Evolutionary conservation across 1,140 invertebrate genomes (phyloP).

Genomic region (Diuraphis noxia): DNA sequence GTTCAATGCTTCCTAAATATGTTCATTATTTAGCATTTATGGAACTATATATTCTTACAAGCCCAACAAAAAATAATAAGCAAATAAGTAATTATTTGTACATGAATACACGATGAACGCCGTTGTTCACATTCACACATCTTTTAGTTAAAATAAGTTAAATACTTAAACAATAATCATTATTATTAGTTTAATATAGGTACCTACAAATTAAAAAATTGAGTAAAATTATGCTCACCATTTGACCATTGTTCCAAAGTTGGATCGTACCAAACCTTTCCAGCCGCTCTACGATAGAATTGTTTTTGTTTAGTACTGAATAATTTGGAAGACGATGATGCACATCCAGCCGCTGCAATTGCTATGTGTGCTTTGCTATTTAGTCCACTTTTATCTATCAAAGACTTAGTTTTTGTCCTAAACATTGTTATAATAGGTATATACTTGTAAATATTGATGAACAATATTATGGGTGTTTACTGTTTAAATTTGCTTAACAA

Average conservation of each 20-base stretch:
- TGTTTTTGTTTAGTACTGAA: background rate
- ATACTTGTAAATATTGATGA: background rate
- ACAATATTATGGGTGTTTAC: background rate
- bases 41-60: background rate
- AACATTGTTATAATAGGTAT: background rate
- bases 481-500: background rate
- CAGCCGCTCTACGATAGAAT: background rate
- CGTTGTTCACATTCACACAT: background rate
- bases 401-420: background rate
- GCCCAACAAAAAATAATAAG: too few species aligned
- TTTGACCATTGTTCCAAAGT: constrained; percentile 1
- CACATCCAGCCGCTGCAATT: background rate
- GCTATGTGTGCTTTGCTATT: background rate
- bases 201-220: background rate
- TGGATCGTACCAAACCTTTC: constrained; percentile 24
- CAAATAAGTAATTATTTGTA: too few species aligned
- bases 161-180: background rate
- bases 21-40: background rate
- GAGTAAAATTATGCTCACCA: background rate
- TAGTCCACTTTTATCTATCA: background rate
- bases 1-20: too few species aligned
- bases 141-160: background rate
- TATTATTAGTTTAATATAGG: background rate
- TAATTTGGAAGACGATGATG: background rate
- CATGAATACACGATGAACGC: background rate